Base-by-base conservation (phyloP, 1,140 invertebrate genomes). In the Oncopeltus fasciatus region DNA sequence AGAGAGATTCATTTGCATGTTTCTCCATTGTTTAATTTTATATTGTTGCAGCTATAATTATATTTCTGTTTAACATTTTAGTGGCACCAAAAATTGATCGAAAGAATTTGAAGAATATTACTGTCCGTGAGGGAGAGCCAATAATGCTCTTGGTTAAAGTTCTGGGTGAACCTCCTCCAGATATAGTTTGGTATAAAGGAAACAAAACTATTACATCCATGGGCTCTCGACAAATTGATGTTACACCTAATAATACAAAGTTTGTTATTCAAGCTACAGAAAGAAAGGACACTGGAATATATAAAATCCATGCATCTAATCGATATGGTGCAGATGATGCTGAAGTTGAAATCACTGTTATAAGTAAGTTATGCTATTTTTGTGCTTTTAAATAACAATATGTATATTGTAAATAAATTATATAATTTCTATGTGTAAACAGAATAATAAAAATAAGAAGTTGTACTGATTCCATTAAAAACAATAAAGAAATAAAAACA, bases 1-100 rank as follows among this genome's bases (percentile, higher is more conserved):
- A n/a, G n/a, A n/a, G n/a, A n/a, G n/a, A n/a, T n/a, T n/a, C n/a
- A n/a, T n/a, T n/a, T n/a, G n/a, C n/a, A n/a, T n/a, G n/a, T n/a
- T n/a, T n/a, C n/a, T n/a, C n/a, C n/a, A n/a, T n/a, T n/a, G n/a
- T n/a, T n/a, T n/a, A n/a, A n/a, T n/a, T n/a, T n/a, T n/a, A n/a
- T n/a, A n/a, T n/a, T n/a, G n/a, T n/a, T n/a, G n/a, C n/a, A n/a
- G n/a, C n/a, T n/a, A n/a, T 56, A 33, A 29, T n/a, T 61, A 29
- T 47, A n/a, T 12, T 47, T 21, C 53, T 64, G 62, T 62, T 56
- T 57, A 12, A 43, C 66, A 62, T 73, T 75, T 33, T 74, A 93
- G 90, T 95, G 75, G 84, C 91, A 63, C 93, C 93, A 16, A 92
- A 88, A 75, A 95, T 97, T 75, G 90, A 93, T 69, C 79, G 89